Base-by-base conservation (phyloP, 2,888 invertebrate species). In the Blera fallax region DNA sequence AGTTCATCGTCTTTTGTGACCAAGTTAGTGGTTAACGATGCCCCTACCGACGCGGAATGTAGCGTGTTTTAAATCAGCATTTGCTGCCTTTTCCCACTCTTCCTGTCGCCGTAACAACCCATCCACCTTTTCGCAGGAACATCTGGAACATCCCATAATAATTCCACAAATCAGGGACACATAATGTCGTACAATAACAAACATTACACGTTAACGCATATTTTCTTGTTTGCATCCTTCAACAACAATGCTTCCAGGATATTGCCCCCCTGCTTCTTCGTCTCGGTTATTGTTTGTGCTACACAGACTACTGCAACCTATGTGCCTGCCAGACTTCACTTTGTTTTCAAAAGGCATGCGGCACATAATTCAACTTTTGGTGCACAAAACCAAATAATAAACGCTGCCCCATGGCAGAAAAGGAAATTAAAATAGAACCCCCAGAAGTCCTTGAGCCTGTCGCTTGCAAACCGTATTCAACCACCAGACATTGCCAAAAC, bases 361-460 rank as follows among this genome's bases (percentile, higher is more conserved):
- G 37, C 50, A 40, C 10, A 62, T 11, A 45, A 45, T 45, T 54
- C 29, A 45, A 32, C 7, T n/a, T 37, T 62, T 18, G 5, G 18
- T 52, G 58, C 27, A 50, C 11, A 67, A 27, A 48, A 48, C 48
- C 34, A 54, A 58, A 67, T 50, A 67, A 58, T 50, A 48, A 37
- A 43, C 27, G 29, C 52, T 37, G 54, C 69, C 54, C 48, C 34
- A 18, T 58, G 67, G 40, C 77, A 32, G 27, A 37, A 77, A 40
- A 67, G 69, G 67, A 60, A 77, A 76, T 77, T 60, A 69, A 77
- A 77, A 67, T 32, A 69, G 60, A 69, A 58, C 48, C 50, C 16
- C 37, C 6, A 40, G 27, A 58, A 52, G 58, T 60, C 77, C 60
- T 77, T 52, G 50, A 52, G 69, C 60, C 21, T 40, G 58, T 58